These are phyloP conservation scores for Anthoscopus minutus DNA, from an alignment of 2,113 vertebrate species.

Conservation along the genomic window DNA sequence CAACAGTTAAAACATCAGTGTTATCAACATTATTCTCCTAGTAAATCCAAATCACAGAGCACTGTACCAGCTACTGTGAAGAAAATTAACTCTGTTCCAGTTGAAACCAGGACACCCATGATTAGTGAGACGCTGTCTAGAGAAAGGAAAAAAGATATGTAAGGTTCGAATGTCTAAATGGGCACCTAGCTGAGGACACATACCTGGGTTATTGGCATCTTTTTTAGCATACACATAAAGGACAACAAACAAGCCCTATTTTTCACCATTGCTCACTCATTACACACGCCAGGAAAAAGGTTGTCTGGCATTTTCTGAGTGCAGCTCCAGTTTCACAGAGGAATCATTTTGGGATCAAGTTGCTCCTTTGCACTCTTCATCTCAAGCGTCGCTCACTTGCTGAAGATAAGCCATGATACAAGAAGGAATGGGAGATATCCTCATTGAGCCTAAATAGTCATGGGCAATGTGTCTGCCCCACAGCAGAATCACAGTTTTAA, in stretches of 20 bases:
- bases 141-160: background rate
- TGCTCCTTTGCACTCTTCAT: background rate
- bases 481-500: background rate
- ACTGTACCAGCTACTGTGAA: background rate
- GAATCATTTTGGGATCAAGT: background rate
- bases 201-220: background rate
- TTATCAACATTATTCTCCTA: background rate
- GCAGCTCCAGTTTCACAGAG: background rate
- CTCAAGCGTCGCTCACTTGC: rapidly evolving
- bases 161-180: background rate
- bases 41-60: background rate
- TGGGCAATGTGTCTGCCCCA: background rate
- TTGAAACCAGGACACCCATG: background rate
- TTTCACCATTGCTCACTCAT: background rate
- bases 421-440: background rate
- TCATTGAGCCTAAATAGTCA: background rate
- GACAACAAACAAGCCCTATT: background rate
- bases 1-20: background rate
- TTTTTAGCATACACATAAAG: background rate
- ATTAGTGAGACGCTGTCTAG: background rate
- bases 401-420: background rate
- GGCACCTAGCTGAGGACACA: background rate
- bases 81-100: background rate
- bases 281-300: background rate
- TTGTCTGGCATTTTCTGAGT: background rate